Evolutionary conservation across 2,888 invertebrate species (phyloP), one percentile per base, ranked within the genome.

Genomic region (Phania funesta): DNA sequence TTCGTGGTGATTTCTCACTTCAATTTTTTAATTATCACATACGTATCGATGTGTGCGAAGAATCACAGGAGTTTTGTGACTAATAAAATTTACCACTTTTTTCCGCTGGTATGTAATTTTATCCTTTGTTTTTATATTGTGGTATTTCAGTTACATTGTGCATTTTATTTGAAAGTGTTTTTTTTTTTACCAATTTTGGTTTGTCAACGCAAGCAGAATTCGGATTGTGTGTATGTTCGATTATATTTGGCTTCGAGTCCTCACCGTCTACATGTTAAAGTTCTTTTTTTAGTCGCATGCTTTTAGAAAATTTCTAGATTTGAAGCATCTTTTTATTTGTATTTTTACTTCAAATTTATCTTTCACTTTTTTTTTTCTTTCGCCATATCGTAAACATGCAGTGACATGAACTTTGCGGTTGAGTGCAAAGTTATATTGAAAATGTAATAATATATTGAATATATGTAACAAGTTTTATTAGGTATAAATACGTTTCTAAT

Each of bases 41-140:
- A 74, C 64, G 24, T 46, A 35, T 54, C n/a, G 44, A 54, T 54
- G n/a, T 60, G 26, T 32, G 13, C 20, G 2, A 41, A 41, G 26
- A 80, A 80, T 74, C 74, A 80, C 79, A 80, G 80, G 76, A 81
- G 80, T 67, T 77, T 67, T 76, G 80, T 76, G 67, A 76, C 76
- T 81, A 71, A 76, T 76, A 81, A 76, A 81, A 81, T 76, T 65
- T 76, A 29, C 41, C 11, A 65, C 18, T 67, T 52, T 76, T 74
- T 70, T 74, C 24, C 20, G 2, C 26, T 38, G 11, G 18, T 44
- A 58, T 20, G 58, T 67, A 76, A 60, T 76, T 75, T 70, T 75
- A 71, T 70, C 44, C 54, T 71, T 81, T 81, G 81, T 82, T 78
- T 74, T 68, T 44, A 52, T 74, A 65, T 75, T 82, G 78, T 46